Evolutionary conservation across 2,113 vertebrate species (phyloP).

Genomic region (Scopus umbretta): DNA sequence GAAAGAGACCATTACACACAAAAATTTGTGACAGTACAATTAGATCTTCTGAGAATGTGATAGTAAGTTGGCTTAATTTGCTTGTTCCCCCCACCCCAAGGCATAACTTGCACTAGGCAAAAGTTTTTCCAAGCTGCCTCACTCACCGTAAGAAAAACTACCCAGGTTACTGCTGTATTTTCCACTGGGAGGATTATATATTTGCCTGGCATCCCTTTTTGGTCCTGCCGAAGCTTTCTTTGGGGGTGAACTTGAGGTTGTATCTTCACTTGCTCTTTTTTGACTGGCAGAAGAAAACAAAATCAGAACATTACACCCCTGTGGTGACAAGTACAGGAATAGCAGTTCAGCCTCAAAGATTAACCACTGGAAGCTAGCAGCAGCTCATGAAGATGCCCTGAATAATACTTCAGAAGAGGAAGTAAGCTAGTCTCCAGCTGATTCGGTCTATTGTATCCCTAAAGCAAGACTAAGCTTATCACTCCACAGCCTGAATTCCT

Average conservation of each 20-base stretch:
- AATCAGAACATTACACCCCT: not conserved
- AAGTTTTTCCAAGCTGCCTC: constrained; percentile 1
- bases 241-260: constrained; percentile 75
- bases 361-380: not conserved
- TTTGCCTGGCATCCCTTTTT: constrained; percentile 92
- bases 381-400: not conserved
- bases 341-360: not conserved
- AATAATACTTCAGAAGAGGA: not conserved
- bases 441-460: not conserved
- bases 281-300: constrained; percentile 72
- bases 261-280: constrained; percentile 86
- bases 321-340: not conserved
- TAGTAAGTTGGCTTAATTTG: not conserved
- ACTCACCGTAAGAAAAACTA: constrained; percentile 92
- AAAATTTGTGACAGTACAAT: not conserved
- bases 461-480: not conserved
- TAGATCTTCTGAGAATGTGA: not conserved
- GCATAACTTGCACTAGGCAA: not conserved
- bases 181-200: constrained; percentile 97
- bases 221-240: constrained; percentile 88
- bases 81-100: not conserved
- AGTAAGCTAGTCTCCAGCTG: not conserved
- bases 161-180: constrained; percentile 95
- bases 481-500: not conserved
- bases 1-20: not conserved